These are phyloP conservation scores for Chaetoderma sp. DNA, from an alignment of 2,888 invertebrate species.

Conservation along the genomic window DNA sequence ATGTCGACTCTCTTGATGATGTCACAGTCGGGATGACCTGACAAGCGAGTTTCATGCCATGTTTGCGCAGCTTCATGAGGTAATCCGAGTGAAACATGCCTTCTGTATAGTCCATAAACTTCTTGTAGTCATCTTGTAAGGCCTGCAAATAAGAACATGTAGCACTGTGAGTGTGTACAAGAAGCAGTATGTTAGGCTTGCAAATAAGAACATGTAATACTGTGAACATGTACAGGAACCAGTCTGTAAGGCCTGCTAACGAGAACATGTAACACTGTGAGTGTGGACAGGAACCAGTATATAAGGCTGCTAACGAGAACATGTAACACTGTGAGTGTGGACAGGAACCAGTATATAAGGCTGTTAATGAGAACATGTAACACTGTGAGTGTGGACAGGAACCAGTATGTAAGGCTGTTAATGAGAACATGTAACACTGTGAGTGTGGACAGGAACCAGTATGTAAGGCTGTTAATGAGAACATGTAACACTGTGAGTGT, in stretches of 20 bases:
- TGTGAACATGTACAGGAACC: too few species aligned
- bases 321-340: not conserved
- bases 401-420: too few species aligned
- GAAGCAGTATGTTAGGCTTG: slow-evolving; percentile 67
- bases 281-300: too few species aligned
- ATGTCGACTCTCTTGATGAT: slow-evolving; percentile 21
- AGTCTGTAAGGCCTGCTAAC: slow-evolving; percentile 61
- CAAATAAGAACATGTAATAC: not conserved
- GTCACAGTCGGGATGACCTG: slow-evolving; percentile 51
- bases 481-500: too few species aligned
- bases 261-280: not conserved
- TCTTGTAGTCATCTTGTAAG: slow-evolving; percentile 64
- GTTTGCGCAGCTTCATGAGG: slow-evolving; percentile 59
- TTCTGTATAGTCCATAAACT: slow-evolving; percentile 67
- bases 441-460: too few species aligned
- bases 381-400: too few species aligned
- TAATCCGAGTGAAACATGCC: slow-evolving; percentile 67
- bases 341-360: too few species aligned
- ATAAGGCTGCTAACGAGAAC: slow-evolving; percentile 49
- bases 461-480: too few species aligned
- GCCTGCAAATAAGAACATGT: slow-evolving; percentile 42
- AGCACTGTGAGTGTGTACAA: not conserved
- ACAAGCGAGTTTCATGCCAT: slow-evolving; percentile 52
- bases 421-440: too few species aligned
- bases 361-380: too few species aligned